phyloP scores from a whole-genome alignment of 2,888 invertebrate genomes.

The Stomorhina lunata region DNA sequence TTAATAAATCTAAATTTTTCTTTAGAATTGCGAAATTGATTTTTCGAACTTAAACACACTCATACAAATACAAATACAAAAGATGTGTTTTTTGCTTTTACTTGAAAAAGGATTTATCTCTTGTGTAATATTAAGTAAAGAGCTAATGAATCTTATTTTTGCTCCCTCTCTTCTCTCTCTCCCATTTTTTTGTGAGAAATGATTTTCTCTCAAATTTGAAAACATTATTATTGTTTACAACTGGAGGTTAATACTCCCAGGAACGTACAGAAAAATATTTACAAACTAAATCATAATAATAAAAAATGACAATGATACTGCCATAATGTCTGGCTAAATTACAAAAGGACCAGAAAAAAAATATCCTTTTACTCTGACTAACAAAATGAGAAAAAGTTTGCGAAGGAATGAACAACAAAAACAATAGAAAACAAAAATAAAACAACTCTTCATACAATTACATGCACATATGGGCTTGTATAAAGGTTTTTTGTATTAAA shows the following conservation, averaged over 20 bases:
- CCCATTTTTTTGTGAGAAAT: background rate
- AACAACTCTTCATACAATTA: conserved; percentile 4
- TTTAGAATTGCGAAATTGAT: conserved; percentile 75
- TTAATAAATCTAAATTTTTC: conserved; percentile 16
- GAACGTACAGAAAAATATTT: conserved; percentile 1
- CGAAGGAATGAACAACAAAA: no score
- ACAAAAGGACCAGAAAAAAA: conserved; percentile 62
- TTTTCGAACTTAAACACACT: conserved; percentile 70
- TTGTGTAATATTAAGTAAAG: conserved; percentile 26
- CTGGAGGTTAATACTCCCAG: conserved; percentile 65
- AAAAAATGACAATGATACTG: conserved; percentile 64
- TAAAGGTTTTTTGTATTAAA: no score
- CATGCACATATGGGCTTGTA: background rate
- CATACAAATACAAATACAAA: conserved; percentile 25
- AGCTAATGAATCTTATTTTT: conserved; percentile 45
- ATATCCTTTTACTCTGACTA: conserved; percentile 70
- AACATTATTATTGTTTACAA: conserved; percentile 57
- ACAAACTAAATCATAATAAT: conserved; percentile 30
- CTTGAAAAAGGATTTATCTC: conserved; percentile 34
- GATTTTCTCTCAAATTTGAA: background rate
- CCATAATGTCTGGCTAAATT: conserved; percentile 73
- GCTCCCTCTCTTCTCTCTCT: conserved; percentile 30
- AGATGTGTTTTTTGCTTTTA: background rate
- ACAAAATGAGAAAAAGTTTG: conserved; percentile 14
- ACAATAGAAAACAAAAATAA: conserved; percentile 1